Evolutionary conservation across 2,888 invertebrate species (phyloP).

Genomic region (Timandra comae): DNA sequence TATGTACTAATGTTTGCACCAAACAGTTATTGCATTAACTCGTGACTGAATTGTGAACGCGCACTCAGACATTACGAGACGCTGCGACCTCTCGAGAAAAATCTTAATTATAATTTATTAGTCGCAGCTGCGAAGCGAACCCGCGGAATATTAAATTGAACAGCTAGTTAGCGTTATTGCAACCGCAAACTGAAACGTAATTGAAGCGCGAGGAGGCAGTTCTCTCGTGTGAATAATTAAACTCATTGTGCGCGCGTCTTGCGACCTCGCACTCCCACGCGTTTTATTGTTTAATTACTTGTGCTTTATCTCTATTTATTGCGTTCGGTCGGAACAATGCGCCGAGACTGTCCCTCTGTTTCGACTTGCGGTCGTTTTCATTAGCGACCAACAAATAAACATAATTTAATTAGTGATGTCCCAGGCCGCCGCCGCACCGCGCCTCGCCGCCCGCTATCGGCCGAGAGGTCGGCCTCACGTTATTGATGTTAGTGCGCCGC

Average conservation of each 20-base stretch:
- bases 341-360: conserved; percentile 40
- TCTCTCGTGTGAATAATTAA: conserved; percentile 22
- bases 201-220: conserved; percentile 6
- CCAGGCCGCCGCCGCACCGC: conserved; percentile 2
- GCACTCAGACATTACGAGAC: neutral
- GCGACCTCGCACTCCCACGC: neutral
- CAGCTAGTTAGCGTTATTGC: conserved; percentile 8
- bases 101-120: too few species aligned
- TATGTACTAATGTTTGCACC: neutral
- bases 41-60: too few species aligned
- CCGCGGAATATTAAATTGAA: neutral
- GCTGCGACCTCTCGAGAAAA: too few species aligned
- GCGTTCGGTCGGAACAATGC: conserved; percentile 57
- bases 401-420: conserved; percentile 45
- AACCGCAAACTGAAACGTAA: conserved; percentile 10
- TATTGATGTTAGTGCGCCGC: conserved; percentile 7
- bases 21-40: too few species aligned
- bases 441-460: too few species aligned
- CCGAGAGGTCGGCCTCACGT: conserved; percentile 2
- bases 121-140: neutral
- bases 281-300: conserved; percentile 52
- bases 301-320: conserved; percentile 53
- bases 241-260: conserved; percentile 9
- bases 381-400: conserved; percentile 53
- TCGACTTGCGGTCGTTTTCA: conserved; percentile 50